phyloP scores from a whole-genome alignment of 2,113 vertebrate species.

The Bos taurus region DNA sequence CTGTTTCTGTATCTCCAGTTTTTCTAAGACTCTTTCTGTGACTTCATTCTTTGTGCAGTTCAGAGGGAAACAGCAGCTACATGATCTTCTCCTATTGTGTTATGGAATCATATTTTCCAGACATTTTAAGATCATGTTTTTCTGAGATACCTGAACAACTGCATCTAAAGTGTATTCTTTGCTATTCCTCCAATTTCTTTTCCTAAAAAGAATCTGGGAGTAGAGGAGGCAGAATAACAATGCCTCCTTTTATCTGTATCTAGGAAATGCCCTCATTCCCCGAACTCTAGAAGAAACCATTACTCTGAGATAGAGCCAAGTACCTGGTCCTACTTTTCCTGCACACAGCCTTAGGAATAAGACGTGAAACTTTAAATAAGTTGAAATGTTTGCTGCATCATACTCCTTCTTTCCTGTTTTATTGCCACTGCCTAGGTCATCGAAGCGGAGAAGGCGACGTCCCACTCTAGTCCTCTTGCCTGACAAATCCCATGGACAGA shows the following conservation, averaged over 20 bases:
- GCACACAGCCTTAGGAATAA: background rate
- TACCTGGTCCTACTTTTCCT: background rate
- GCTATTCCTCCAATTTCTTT: background rate
- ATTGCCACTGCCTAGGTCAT: background rate
- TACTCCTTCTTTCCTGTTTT: background rate
- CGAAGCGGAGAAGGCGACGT: no score
- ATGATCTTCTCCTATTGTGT: background rate
- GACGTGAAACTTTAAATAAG: background rate
- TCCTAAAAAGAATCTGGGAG: background rate
- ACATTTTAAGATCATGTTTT: background rate
- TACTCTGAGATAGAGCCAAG: background rate
- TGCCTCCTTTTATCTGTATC: background rate
- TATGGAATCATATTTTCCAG: background rate
- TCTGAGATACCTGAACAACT: background rate
- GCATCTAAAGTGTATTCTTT: background rate
- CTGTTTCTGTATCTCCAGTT: background rate
- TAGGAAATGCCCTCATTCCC: background rate
- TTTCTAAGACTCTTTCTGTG: background rate
- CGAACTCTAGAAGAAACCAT: constrained; percentile 1
- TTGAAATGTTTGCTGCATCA: background rate
- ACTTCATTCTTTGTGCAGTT: background rate
- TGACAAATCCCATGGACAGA: no score
- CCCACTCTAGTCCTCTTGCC: no score
- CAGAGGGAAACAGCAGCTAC: background rate
- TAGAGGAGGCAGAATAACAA: background rate